These are phyloP conservation scores for Malthinus seriepunctatus DNA, from an alignment of 2,888 invertebrate species.

Conservation along the genomic window DNA sequence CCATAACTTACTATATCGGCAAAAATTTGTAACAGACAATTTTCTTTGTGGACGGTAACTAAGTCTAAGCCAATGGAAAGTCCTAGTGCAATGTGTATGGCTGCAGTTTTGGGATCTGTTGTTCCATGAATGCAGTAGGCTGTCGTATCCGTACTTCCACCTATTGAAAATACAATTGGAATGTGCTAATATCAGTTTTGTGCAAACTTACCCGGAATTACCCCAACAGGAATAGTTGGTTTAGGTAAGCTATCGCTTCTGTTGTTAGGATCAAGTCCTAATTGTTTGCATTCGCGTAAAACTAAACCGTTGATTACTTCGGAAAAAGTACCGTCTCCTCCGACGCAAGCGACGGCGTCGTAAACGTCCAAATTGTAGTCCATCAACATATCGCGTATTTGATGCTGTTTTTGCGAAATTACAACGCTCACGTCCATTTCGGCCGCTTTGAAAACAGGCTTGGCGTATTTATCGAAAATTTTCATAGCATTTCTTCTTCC, in stretches of 20 bases:
- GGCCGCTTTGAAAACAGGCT: slow-evolving; percentile 66
- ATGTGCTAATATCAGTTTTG: not conserved
- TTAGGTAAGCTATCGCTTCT: slow-evolving; percentile 56
- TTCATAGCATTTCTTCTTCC: slow-evolving; percentile 74
- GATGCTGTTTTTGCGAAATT: slow-evolving; percentile 74
- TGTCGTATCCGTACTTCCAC: slow-evolving; percentile 78
- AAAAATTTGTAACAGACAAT: slow-evolving; percentile 65
- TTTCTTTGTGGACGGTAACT: slow-evolving; percentile 69
- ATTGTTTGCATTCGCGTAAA: slow-evolving; percentile 59
- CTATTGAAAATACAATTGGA: slow-evolving; percentile 26
- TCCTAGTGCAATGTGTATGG: slow-evolving; percentile 79
- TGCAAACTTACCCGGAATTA: slow-evolving; percentile 55
- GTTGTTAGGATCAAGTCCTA: slow-evolving; percentile 60
- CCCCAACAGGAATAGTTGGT: slow-evolving; percentile 63
- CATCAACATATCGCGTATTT: slow-evolving; percentile 71
- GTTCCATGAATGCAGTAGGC: slow-evolving; percentile 80
- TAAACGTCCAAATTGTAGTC: slow-evolving; percentile 61
- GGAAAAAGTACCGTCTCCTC: slow-evolving; percentile 86
- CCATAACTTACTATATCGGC: slow-evolving; percentile 85
- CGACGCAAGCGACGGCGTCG: slow-evolving; percentile 77
- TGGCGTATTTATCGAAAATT: slow-evolving; percentile 74
- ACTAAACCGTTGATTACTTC: slow-evolving; percentile 79
- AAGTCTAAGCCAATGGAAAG: slow-evolving; percentile 74
- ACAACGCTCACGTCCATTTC: slow-evolving; percentile 69
- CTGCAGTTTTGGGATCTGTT: slow-evolving; percentile 76